A percentile compares a stretch with the other conserved stretches of the same genome.
Evolutionary conservation across 1,140 invertebrate species (phyloP).

Genomic region (Vollenhovia emeryi): DNA sequence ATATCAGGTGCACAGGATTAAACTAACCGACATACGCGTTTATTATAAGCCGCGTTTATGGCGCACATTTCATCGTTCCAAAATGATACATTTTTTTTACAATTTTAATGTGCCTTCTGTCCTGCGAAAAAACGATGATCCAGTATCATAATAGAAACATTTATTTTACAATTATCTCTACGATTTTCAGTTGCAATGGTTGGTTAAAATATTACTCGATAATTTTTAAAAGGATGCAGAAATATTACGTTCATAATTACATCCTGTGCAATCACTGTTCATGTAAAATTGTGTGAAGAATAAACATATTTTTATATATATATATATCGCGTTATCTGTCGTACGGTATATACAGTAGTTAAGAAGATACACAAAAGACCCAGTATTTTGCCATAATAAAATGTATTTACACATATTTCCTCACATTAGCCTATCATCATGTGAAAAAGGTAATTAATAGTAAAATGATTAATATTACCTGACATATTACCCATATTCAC

Average conservation of each 20-base stretch:
- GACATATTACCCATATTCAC: slow-evolving; percentile 43
- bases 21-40: background rate
- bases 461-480: slow-evolving; percentile 57
- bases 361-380: slow-evolving; percentile 32
- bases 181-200: slow-evolving; percentile 45
- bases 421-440: slow-evolving; percentile 53
- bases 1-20: slow-evolving; percentile 69
- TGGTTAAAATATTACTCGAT: slow-evolving; percentile 31
- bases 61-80: background rate
- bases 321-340: background rate
- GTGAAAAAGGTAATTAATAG: slow-evolving; percentile 59
- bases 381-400: slow-evolving; percentile 57
- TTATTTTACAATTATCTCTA: slow-evolving; percentile 43
- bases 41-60: background rate
- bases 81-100: slow-evolving; percentile 10
- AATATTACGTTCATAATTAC: slow-evolving; percentile 55
- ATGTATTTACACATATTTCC: slow-evolving; percentile 60
- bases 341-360: background rate
- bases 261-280: slow-evolving; percentile 51
- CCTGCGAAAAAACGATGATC: slow-evolving; percentile 30
- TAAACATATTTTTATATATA: slow-evolving; percentile 70
- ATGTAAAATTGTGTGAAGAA: slow-evolving; percentile 68
- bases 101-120: slow-evolving; percentile 58
- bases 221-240: slow-evolving; percentile 16
- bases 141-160: slow-evolving; percentile 8